Evolutionary conservation across 2,888 invertebrate species (phyloP), one percentile per base, ranked within the genome.

Genomic region (Chaetogeoica ovagalla): DNA sequence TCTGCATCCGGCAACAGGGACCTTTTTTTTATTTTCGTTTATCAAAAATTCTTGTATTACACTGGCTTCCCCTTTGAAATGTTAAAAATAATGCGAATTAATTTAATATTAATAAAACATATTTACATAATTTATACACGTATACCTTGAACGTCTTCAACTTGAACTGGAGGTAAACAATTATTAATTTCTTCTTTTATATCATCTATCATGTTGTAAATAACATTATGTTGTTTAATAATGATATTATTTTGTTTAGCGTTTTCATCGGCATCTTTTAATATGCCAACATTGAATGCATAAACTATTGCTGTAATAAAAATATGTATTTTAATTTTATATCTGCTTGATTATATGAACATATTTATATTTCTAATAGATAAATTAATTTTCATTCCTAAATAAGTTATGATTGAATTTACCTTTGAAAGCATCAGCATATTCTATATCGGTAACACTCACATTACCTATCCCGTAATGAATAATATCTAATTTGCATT

Each of bases 151-250:
- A 92, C 83, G 84, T 95, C 93, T 86, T 97, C 95, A 15, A 91
- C 90, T 83, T 92, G 90, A 69, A 90, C 85, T 43, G 88, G 85
- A 0, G 96, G 96, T 84, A 98, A 88, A 84, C 89, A 88, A 1
- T 86, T 86, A 84, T 90, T 92, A 75, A 99, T 89, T 87, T 94
- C 93, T 69, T 89, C 89, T 85, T 94, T 94, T 0, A 99, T 86
- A 85, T 96, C 93, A 84, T 98, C 97, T 21, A 99, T 91, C 82
- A 98, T 87, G 83, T 93, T 91, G 87, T 99, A 99, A 84, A 99
- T 98, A 48, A 99, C 91, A 87, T 97, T 97, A 86, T 92, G 92
- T 65, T 89, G 86, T 84, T 90, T 91, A 55, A 98, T 87, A 0
- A 86, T 82, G 6, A 97, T 89, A 23, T 82, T 60, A 75, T 87